Conservation (phyloP, 2,113 vertebrate genomes). For the Gymnobelideus leadbeateri region DNA sequence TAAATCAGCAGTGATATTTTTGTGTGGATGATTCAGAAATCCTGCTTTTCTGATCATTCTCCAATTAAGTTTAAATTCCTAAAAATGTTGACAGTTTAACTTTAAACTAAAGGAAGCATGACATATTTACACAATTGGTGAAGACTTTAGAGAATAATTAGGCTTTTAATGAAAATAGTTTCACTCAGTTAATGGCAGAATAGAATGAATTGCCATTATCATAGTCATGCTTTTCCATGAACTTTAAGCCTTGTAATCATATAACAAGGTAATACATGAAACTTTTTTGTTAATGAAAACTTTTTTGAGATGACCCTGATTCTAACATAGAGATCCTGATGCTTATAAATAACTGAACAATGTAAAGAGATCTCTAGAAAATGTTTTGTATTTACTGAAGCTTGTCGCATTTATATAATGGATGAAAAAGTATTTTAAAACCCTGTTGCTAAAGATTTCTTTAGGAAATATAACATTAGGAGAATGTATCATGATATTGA, state of each 20-base stretch:
- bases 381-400: slow-evolving; percentile 19
- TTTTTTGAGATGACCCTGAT: slow-evolving; percentile 30
- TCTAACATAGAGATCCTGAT: slow-evolving; percentile 33
- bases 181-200: slow-evolving; percentile 21
- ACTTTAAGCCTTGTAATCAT: slow-evolving; percentile 5
- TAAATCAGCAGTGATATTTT: slow-evolving; percentile 20
- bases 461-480: background rate
- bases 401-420: slow-evolving; percentile 50
- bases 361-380: slow-evolving; percentile 28
- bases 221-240: slow-evolving; percentile 6
- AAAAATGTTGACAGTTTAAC: slow-evolving; percentile 27
- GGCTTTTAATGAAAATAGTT: slow-evolving; percentile 36
- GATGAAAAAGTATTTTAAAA: slow-evolving; percentile 45
- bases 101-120: slow-evolving; percentile 30
- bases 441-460: background rate
- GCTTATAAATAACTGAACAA: slow-evolving; percentile 32
- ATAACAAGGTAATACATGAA: slow-evolving; percentile 48
- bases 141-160: slow-evolving; percentile 31
- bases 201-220: slow-evolving; percentile 24
- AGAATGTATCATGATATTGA: slow-evolving; percentile 40
- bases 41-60: slow-evolving; percentile 29
- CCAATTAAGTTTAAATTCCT: slow-evolving; percentile 47
- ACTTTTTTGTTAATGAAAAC: slow-evolving; percentile 46
- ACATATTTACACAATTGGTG: slow-evolving; percentile 34
- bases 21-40: slow-evolving; percentile 30